Conservation (phyloP, 2,888 invertebrate species). For the Ormyrus labotus region DNA sequence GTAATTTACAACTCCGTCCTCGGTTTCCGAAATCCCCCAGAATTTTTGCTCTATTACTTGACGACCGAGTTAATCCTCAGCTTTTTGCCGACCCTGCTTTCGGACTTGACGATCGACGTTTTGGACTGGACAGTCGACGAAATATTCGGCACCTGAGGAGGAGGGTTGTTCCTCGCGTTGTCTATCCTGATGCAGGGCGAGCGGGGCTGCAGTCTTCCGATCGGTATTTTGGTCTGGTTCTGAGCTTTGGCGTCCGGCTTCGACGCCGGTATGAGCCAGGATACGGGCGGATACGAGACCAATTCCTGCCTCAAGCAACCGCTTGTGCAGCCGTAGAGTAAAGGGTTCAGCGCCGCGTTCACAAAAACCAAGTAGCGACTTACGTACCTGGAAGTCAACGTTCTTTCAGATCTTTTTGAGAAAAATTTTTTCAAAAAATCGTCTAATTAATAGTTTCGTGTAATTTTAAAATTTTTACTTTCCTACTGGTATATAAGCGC, state of each 20-base stretch:
- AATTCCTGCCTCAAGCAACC: constrained; percentile 83
- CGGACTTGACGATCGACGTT: not conserved
- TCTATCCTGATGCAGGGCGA: constrained; percentile 59
- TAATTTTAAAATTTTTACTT: too few relatives aligned
- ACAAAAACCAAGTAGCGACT: constrained; percentile 84
- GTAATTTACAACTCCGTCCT: too few relatives aligned
- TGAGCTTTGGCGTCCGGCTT: constrained; percentile 44
- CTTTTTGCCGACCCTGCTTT: constrained; percentile 7
- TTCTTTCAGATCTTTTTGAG: too few relatives aligned
- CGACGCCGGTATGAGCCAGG: constrained; percentile 59
- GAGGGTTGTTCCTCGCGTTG: constrained; percentile 22
- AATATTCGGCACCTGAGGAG: constrained; percentile 56
- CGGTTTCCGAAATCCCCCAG: too few relatives aligned
- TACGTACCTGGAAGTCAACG: constrained; percentile 78
- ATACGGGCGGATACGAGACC: constrained; percentile 64
- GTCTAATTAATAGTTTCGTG: too few relatives aligned
- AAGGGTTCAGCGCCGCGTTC: constrained; percentile 86
- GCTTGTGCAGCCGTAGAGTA: constrained; percentile 87
- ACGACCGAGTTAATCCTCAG: constrained; percentile 25
- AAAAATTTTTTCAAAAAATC: too few relatives aligned
- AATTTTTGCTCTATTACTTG: not conserved
- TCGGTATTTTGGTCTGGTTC: too few relatives aligned
- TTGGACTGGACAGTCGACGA: constrained; percentile 43
- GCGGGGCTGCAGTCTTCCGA: constrained; percentile 55
- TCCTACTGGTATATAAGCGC: not conserved